These are phyloP conservation scores for Chlorocebus sabaeus DNA, from an alignment of 2,113 vertebrate species.

Conservation along the genomic window DNA sequence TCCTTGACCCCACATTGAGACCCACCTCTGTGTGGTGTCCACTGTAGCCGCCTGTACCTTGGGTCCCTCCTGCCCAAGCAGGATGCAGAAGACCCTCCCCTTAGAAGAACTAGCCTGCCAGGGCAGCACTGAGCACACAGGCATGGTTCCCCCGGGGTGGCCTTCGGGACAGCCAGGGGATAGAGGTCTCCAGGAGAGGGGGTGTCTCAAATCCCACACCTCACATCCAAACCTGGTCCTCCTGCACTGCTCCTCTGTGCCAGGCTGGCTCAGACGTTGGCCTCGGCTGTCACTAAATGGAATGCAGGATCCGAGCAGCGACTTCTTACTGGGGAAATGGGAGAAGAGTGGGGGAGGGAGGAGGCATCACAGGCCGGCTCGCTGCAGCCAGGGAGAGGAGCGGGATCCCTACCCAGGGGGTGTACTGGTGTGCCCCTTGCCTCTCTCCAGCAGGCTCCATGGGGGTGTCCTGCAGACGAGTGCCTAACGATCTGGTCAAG, in stretches of 20 bases:
- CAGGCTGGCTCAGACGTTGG: not conserved
- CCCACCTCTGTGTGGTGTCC: not conserved
- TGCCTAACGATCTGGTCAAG: not conserved
- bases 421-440: fast-evolving
- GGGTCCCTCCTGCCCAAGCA: too few species aligned
- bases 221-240: too few species aligned
- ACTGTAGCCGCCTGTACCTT: fast-evolving
- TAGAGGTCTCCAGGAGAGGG: too few species aligned
- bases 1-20: not conserved
- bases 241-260: not conserved
- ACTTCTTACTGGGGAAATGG: not conserved
- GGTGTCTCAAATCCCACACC: not conserved
- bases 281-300: not conserved
- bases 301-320: not conserved
- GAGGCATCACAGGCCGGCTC: not conserved
- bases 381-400: not conserved
- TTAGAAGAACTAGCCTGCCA: not conserved
- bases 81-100: fast-evolving
- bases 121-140: fast-evolving
- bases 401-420: fast-evolving
- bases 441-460: fast-evolving
- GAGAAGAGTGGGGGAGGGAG: not conserved
- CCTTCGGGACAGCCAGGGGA: fast-evolving
- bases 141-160: fast-evolving
- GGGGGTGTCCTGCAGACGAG: not conserved